Evolutionary conservation across 2,888 invertebrate genomes (phyloP).

Genomic region (Macaria notata): DNA sequence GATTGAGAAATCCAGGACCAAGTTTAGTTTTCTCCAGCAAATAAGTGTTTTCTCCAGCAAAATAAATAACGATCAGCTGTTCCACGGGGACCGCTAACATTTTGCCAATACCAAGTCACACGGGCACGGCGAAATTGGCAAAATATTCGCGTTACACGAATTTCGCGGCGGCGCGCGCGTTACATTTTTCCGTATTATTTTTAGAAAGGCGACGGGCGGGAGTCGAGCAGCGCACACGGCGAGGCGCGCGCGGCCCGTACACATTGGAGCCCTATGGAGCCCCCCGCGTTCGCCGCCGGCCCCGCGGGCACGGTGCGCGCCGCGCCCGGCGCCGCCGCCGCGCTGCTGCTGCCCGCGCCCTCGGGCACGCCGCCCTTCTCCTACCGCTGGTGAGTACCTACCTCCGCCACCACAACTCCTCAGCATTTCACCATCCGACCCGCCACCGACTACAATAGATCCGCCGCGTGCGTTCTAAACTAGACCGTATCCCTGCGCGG

Average conservation of each 20-base stretch:
- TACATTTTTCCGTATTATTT: constrained; percentile 79
- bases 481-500: constrained; percentile 34
- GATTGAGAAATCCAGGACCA: too few relatives aligned
- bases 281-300: constrained; percentile 63
- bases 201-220: constrained; percentile 76
- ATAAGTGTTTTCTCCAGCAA: constrained; percentile 20
- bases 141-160: constrained; percentile 72
- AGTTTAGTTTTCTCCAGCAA: too few relatives aligned
- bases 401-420: neutral
- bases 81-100: constrained; percentile 28
- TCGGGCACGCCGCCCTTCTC: constrained; percentile 67
- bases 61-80: constrained; percentile 46
- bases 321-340: constrained; percentile 60
- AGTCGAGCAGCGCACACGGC: constrained; percentile 66
- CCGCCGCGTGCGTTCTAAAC: constrained; percentile 11
- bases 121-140: constrained; percentile 53
- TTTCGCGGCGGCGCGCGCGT: constrained; percentile 60
- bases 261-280: constrained; percentile 75
- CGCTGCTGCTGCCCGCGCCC: constrained; percentile 55
- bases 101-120: neutral
- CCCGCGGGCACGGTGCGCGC: constrained; percentile 58
- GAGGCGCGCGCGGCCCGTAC: constrained; percentile 72
- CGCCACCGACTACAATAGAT: constrained; percentile 27
- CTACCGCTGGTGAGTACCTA: constrained; percentile 60
- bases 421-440: constrained; percentile 13